Percentiles rank a stretch among this genome's conserved stretches.
phyloP scores from a whole-genome alignment of 2,113 vertebrate species.

The Thinocorus orbignyianus region DNA sequence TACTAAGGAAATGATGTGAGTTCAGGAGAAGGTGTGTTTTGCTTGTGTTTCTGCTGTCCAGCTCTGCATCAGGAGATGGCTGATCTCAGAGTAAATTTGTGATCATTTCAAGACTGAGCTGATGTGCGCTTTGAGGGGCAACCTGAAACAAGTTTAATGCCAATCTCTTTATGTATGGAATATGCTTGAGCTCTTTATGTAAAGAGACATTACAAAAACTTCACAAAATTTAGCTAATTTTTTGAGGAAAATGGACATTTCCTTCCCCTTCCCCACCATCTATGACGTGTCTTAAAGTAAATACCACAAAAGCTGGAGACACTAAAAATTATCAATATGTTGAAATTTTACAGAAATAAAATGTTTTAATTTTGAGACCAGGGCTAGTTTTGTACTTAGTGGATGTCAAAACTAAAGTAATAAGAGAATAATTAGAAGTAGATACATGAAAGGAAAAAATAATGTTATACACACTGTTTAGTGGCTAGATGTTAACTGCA shows the following conservation, averaged over 20 bases:
- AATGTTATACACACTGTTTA: background rate
- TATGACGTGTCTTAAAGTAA: background rate
- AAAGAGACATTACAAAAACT: background rate
- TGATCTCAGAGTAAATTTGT: background rate
- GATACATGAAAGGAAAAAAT: background rate
- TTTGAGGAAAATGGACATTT: background rate
- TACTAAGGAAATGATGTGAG: background rate
- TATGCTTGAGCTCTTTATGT: background rate
- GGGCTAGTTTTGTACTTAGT: background rate
- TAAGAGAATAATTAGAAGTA: background rate
- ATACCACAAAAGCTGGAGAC: background rate
- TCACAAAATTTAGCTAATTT: background rate
- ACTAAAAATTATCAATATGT: background rate
- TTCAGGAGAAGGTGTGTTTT: background rate
- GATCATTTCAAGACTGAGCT: background rate
- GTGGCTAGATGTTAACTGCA: background rate
- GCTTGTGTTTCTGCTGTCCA: background rate
- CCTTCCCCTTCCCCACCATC: background rate
- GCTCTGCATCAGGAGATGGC: background rate
- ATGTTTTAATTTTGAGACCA: background rate
- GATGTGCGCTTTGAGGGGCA: background rate
- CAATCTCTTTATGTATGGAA: background rate
- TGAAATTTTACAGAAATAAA: background rate
- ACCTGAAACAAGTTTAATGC: background rate
- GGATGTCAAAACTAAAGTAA: background rate